Evolutionary conservation across 1,140 invertebrate genomes (phyloP), one percentile per base, ranked within the genome.

Genomic region (Drosophila subpulchrella): DNA sequence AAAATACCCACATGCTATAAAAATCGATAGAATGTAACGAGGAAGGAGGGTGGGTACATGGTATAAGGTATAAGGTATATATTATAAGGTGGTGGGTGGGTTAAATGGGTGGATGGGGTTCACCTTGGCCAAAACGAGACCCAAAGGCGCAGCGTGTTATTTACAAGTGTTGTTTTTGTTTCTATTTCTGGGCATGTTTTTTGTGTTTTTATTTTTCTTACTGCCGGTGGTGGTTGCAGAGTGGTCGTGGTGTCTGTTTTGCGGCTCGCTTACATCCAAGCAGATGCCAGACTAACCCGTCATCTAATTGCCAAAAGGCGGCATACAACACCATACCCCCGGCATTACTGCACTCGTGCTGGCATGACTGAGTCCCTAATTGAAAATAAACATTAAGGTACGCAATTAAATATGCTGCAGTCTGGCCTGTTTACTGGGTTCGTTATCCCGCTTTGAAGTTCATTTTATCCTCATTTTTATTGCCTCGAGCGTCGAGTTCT

Each of bases 221-320:
- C 5, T 53, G 41, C 3, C 67, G 76, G 66, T 71, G 75, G 57
- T 74, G 48, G 51, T 20, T 58, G 30, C 15, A 30, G 44, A 60
- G 70, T 73, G 80, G 42, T 68, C 67, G 54, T 71, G 80, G 74
- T 72, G 75, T 86, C 72, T 83, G 61, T 60, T 75, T 68, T 90
- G 67, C 78, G 82, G 75, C 67, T 90, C 81, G 80, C 55, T 71
- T 80, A 68, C 73, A 75, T 63, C 51, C 84, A 57, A 82, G 57
- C 83, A 86, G 84, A 86, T 86, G 83, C 84, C 84, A 66, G 58
- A 63, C 70, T 75, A 76, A 76, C 70, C 65, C 79, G 76, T 75
- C 79, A 75, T 88, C 83, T 90, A 90, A 90, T 90, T 91, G 75
- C 88, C 68, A 80, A 90, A 84, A 81, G 78, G 72, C 85, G 51